Evolutionary conservation across 2,797 vertebrate species (phyloP).

Genomic region (Melanotaenia parkinsoni): DNA sequence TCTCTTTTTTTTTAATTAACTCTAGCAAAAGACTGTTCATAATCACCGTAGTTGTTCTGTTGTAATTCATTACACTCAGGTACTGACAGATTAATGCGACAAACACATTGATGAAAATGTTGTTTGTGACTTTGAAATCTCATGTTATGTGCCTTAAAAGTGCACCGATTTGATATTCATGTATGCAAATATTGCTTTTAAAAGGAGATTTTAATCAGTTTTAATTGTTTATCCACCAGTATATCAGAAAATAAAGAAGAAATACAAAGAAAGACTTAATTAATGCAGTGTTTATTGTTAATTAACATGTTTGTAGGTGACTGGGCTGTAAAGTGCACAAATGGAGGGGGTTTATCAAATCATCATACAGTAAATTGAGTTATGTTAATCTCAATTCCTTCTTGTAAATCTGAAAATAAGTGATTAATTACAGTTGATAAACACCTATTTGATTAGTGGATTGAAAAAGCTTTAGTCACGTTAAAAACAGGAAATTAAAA

Average conservation of each 20-base stretch:
- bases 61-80: neutral
- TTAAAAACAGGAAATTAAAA: neutral
- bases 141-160: neutral
- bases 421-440: slow-evolving; percentile 20
- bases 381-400: slow-evolving; percentile 19
- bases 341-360: slow-evolving; percentile 36
- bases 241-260: neutral
- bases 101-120: neutral
- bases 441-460: neutral
- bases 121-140: neutral
- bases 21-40: neutral
- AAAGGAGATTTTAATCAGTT: neutral
- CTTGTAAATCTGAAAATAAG: slow-evolving; percentile 3
- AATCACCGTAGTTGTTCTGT: neutral
- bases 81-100: neutral
- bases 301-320: slow-evolving; percentile 16
- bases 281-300: slow-evolving; percentile 11
- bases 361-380: slow-evolving; percentile 24
- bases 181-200: neutral
- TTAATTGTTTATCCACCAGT: slow-evolving; percentile 1
- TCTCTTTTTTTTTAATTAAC: neutral
- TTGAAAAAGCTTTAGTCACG: slow-evolving; percentile 5
- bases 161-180: neutral
- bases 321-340: slow-evolving; percentile 23
- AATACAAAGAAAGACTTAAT: slow-evolving; percentile 1